Conservation (phyloP, 2,888 invertebrate genomes). For the Caenorhabditis wallacei region DNA sequence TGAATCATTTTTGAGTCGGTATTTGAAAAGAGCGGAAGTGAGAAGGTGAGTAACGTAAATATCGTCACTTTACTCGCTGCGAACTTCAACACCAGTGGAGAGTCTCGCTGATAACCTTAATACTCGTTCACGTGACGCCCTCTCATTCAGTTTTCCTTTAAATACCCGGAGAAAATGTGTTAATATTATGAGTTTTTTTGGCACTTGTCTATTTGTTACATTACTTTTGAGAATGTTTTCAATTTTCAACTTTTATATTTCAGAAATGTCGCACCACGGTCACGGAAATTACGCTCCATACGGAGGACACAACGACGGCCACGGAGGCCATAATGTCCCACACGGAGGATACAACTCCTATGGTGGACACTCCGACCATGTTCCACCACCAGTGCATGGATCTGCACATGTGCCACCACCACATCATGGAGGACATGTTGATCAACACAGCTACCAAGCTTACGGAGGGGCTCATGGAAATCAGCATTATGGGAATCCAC, state of each 20-base stretch:
- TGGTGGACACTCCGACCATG: slow-evolving; percentile 22
- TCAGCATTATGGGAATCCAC: slow-evolving; percentile 21
- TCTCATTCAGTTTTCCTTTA: slow-evolving; percentile 18
- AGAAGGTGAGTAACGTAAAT: slow-evolving; percentile 42
- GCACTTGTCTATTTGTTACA: neutral
- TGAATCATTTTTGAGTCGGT: too few species aligned
- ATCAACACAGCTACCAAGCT: slow-evolving; percentile 15
- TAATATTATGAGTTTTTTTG: neutral
- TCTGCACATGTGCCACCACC: slow-evolving; percentile 35
- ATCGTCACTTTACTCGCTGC: slow-evolving; percentile 14
- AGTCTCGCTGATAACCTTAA: slow-evolving; percentile 27
- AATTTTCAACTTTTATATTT: too few species aligned
- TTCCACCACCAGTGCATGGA: slow-evolving; percentile 54
- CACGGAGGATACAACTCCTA: slow-evolving; percentile 15
- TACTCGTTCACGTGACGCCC: slow-evolving; percentile 26
- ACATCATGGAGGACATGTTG: slow-evolving; percentile 14
- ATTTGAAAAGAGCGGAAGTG: too few species aligned
- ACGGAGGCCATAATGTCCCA: slow-evolving; percentile 7
- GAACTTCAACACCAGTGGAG: slow-evolving; percentile 18
- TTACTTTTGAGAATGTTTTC: neutral
- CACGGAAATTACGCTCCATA: slow-evolving; percentile 28
- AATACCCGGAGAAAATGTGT: slow-evolving; percentile 9
- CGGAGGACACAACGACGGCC: neutral
- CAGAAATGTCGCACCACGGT: slow-evolving; percentile 45
- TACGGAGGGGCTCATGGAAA: slow-evolving; percentile 6